phyloP scores from a whole-genome alignment of 2,113 vertebrate species.

The Zeus faber region DNA sequence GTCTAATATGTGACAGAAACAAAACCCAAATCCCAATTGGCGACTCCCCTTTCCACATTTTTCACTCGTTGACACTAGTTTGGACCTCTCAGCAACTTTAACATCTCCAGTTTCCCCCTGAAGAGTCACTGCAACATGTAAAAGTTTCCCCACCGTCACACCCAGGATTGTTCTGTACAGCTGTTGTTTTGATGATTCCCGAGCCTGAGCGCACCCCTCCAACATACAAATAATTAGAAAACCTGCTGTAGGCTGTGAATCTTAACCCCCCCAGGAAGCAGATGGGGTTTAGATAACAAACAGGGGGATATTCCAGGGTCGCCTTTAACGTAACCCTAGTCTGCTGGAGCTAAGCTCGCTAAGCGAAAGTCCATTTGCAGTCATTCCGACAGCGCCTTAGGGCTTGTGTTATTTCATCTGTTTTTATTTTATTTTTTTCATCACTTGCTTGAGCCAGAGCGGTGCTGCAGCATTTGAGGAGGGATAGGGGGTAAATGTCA shows the following conservation, averaged over 20 bases:
- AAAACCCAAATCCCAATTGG: no score
- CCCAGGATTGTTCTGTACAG: conserved; percentile 8
- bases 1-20: no score
- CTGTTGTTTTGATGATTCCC: conserved; percentile 8
- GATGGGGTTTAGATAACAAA: conserved; percentile 21
- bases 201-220: no score
- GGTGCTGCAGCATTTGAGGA: conserved; percentile 19
- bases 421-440: conserved; percentile 33
- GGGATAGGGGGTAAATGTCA: conserved; percentile 27
- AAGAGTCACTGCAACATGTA: not conserved
- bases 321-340: conserved; percentile 1
- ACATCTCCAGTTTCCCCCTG: no score
- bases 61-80: no score
- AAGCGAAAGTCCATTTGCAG: conserved; percentile 24
- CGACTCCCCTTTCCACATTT: no score
- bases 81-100: no score
- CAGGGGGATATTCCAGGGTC: conserved; percentile 8
- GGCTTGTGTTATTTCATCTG: conserved; percentile 4
- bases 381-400: conserved; percentile 9
- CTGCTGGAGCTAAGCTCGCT: conserved; percentile 36
- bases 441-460: conserved; percentile 27
- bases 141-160: not conserved
- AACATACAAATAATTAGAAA: no score
- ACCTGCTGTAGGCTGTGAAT: no score
- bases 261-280: conserved; percentile 8